Percentiles rank a stretch among this genome's conserved stretches.
These are phyloP conservation scores for Myodes glareolus DNA, from an alignment of 2,113 vertebrate species.

Conservation along the genomic window DNA sequence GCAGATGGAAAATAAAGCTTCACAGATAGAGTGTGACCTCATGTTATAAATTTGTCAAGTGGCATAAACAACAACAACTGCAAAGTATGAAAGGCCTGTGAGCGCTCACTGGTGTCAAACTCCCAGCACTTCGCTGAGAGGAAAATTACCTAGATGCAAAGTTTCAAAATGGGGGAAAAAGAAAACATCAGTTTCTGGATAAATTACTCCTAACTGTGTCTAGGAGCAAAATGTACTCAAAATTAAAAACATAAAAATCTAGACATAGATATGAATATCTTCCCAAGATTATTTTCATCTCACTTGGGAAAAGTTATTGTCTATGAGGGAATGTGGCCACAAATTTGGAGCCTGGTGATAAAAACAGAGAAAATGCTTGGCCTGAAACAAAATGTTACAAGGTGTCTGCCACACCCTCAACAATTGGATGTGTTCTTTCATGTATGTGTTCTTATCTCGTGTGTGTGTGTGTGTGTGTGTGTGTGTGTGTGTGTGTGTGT, in stretches of 20 bases:
- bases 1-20: constrained; percentile 40
- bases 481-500: no score
- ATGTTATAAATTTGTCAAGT: constrained; percentile 57
- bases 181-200: not conserved
- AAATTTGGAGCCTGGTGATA: not conserved
- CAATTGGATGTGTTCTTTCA: not conserved
- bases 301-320: not conserved
- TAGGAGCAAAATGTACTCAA: not conserved
- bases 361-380: not conserved
- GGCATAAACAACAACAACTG: constrained; percentile 67
- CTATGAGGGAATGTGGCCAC: not conserved
- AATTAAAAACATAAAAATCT: not conserved
- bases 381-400: not conserved
- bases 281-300: not conserved
- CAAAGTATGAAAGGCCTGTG: not conserved
- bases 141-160: not conserved
- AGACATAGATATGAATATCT: not conserved
- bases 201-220: not conserved
- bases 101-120: not conserved
- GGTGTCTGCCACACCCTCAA: not conserved
- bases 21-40: constrained; percentile 44
- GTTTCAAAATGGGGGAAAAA: not conserved
- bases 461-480: not conserved
- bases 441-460: not conserved
- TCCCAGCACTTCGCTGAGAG: not conserved